Percentiles rank a stretch among this genome's conserved stretches.
phyloP scores from a whole-genome alignment of 2,888 invertebrate genomes.

The Leucoma salicis region DNA sequence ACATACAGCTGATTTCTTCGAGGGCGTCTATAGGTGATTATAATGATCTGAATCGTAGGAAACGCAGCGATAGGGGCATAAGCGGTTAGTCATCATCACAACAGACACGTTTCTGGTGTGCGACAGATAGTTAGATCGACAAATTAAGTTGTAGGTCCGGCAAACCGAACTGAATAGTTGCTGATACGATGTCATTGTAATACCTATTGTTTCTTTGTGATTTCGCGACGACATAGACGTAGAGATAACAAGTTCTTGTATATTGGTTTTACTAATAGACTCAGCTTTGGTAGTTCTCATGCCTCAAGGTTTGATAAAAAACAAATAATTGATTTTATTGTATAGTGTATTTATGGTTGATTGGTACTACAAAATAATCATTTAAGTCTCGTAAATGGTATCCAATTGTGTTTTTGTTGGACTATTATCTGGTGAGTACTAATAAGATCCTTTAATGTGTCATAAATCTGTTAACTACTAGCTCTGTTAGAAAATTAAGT shows the following conservation, averaged over 20 bases:
- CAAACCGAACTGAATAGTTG: slow-evolving; percentile 52
- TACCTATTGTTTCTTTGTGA: slow-evolving; percentile 73
- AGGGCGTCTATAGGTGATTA: slow-evolving; percentile 65
- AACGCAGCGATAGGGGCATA: slow-evolving; percentile 63
- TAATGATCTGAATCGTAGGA: slow-evolving; percentile 56
- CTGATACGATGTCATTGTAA: slow-evolving; percentile 60
- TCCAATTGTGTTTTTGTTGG: slow-evolving; percentile 69
- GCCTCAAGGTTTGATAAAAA: slow-evolving; percentile 32
- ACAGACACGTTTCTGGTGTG: slow-evolving; percentile 61
- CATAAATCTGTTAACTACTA: no score
- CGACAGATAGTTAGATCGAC: slow-evolving; percentile 50
- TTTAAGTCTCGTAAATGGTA: slow-evolving; percentile 57
- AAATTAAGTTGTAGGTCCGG: slow-evolving; percentile 46
- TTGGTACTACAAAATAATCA: slow-evolving; percentile 21
- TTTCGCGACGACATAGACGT: slow-evolving; percentile 55
- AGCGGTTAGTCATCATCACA: slow-evolving; percentile 73
- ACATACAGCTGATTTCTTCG: slow-evolving; percentile 72
- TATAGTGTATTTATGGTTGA: slow-evolving; percentile 14
- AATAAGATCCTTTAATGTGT: no score
- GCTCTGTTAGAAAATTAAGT: no score
- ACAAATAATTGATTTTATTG: slow-evolving; percentile 21
- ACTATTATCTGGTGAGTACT: slow-evolving; percentile 56
- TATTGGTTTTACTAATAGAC: slow-evolving; percentile 48
- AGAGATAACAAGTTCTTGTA: slow-evolving; percentile 68
- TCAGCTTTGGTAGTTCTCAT: slow-evolving; percentile 44